Base-by-base conservation (phyloP, 1,140 invertebrate genomes). In the Ephestia elutella region DNA sequence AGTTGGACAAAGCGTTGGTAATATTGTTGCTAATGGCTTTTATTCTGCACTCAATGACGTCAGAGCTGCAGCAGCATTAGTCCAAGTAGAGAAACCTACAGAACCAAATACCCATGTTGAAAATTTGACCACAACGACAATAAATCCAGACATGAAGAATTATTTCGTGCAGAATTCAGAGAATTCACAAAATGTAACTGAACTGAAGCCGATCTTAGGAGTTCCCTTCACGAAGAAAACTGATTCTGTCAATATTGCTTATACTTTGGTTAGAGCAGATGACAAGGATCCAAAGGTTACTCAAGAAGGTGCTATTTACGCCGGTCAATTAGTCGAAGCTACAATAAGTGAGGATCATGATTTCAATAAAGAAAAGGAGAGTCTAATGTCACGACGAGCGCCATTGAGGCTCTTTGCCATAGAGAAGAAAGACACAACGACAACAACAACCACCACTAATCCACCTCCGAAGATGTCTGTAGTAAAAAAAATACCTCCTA, bases 401-500 rank as follows among this genome's bases (percentile, higher is more conserved):
- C 77, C 82, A 5, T 57, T 85, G 54, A 73, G 76, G 49, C 65
- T 85, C 10, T 66, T 77, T 49, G 59, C 80, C 19, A 58, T 74
- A 21, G 76, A 80, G 19, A 77, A 63, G 20, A 62, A 71, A 59
- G 62, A 65, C 2, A 57, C 54, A 8, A 59, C 51, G 65, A 56
- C 72, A 30, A 63, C 62, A 18, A 57, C 55, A 66, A 53, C 72
- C 32, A 49, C 75, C 17, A 67, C 75, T 35, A 55, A 53, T 49
- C 28, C 57, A 18, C 54, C 60, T 9, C 70, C 71, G 21, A 71
- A 77, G 63, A 21, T 66, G 35, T 59, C 69, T 13, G 66, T 81
- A 9, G 74, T 86, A 0, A 88, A 86, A 66, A 86, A 82, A 61
- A 83, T 83, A 60, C 81, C 85, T 21, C 80, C 86, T 9, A 85